A percentile compares a stretch with the other conserved stretches of the same genome.
These are phyloP conservation scores for Hemiprocne comata DNA, from an alignment of 2,113 vertebrate species.

Conservation along the genomic window DNA sequence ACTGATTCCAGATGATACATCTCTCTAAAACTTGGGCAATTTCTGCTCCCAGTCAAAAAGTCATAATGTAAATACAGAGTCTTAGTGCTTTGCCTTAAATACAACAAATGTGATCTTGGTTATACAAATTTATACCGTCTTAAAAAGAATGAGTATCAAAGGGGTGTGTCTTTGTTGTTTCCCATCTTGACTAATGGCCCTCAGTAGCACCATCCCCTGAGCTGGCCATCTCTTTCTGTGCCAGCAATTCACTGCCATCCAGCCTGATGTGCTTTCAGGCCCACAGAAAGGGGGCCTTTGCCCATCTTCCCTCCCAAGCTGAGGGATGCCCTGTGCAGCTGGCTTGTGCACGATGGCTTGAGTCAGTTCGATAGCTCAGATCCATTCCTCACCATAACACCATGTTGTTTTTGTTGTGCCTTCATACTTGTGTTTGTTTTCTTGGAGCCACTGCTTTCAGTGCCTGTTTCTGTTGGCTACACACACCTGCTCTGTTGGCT, in stretches of 20 bases:
- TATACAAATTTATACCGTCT: conserved; percentile 51
- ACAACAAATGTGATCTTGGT: conserved; percentile 9
- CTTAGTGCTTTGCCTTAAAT: conserved; percentile 40
- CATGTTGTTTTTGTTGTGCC: neutral
- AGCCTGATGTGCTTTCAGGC: rapidly evolving
- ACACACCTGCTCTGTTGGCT: neutral
- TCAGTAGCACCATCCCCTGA: neutral
- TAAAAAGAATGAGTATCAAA: neutral
- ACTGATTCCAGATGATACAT: neutral
- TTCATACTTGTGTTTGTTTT: neutral
- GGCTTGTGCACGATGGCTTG: neutral
- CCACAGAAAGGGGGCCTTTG: neutral
- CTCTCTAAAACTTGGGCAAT: conserved; percentile 22
- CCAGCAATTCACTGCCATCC: neutral
- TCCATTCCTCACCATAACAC: neutral
- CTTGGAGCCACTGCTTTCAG: neutral
- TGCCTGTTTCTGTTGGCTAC: neutral
- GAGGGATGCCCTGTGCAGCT: neutral
- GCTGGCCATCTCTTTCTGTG: neutral
- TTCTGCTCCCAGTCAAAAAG: conserved; percentile 18
- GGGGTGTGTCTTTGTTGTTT: neutral
- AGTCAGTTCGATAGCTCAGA: neutral
- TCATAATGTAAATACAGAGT: neutral
- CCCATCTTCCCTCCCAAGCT: neutral
- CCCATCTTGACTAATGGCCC: neutral